Evolutionary conservation across 2,888 invertebrate species (phyloP).

Genomic region (Poecilobothrus nobilitatus): DNA sequence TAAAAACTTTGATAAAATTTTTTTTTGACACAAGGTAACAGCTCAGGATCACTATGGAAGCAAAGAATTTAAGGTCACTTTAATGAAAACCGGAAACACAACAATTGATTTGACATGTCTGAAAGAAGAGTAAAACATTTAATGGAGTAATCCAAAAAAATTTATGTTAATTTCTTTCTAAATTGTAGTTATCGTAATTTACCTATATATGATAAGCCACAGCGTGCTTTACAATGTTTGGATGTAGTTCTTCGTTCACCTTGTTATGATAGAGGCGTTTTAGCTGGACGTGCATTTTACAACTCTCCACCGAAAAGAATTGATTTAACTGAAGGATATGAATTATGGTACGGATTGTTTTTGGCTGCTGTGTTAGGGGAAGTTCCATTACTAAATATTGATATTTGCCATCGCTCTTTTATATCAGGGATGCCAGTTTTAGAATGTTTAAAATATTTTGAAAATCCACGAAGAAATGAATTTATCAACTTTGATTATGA

Average conservation of each 20-base stretch:
- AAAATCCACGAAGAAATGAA: conserved; percentile 26
- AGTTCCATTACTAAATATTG: conserved; percentile 82
- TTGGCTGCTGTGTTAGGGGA: conserved; percentile 87
- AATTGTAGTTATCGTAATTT: conserved; percentile 32
- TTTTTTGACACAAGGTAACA: neutral
- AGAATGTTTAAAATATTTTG: conserved; percentile 37
- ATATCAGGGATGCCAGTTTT: conserved; percentile 50
- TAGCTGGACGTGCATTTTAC: conserved; percentile 63
- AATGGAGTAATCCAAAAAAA: neutral
- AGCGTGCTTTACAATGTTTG: conserved; percentile 50
- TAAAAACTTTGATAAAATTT: neutral
- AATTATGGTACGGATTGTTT: conserved; percentile 89
- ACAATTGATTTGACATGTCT: neutral
- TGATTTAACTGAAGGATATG: conserved; percentile 68
- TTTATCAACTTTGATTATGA: neutral
- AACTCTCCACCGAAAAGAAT: conserved; percentile 41
- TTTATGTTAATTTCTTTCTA: neutral
- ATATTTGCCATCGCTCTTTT: conserved; percentile 77
- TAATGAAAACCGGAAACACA: conserved; percentile 32
- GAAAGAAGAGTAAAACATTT: neutral
- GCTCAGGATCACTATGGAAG: conserved; percentile 24
- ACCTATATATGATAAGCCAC: conserved; percentile 39
- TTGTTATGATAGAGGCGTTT: conserved; percentile 31
- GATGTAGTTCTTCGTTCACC: conserved; percentile 58
- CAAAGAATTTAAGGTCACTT: conserved; percentile 27